Evolutionary conservation across 2,797 vertebrate genomes (phyloP).

Genomic region (Enteromius mattozi): DNA sequence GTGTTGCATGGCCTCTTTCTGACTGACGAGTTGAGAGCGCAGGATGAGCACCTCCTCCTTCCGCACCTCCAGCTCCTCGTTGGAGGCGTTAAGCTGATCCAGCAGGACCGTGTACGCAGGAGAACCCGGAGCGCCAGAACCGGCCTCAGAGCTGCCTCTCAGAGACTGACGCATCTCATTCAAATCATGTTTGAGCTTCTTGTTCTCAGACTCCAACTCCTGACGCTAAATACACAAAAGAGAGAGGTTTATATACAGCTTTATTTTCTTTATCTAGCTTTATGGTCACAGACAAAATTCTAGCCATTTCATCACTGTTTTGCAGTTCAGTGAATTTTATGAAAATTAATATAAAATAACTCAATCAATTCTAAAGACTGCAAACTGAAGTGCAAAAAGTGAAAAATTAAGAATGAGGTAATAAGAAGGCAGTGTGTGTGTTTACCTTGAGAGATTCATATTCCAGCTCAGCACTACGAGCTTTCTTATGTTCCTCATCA

Average conservation of each 20-base stretch:
- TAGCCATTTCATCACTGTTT: not conserved
- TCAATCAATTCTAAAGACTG: not conserved
- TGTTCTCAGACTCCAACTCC: conserved; percentile 98
- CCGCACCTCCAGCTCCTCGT: conserved; percentile 95
- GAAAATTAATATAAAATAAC: not conserved
- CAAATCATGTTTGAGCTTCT: conserved; percentile 94
- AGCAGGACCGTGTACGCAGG: conserved; percentile 93
- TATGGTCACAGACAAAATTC: not conserved
- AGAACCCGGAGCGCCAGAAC: conserved; percentile 85
- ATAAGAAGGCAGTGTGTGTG: not conserved
- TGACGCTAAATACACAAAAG: conserved; percentile 82
- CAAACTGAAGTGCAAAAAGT: not conserved
- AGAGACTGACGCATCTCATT: conserved; percentile 90
- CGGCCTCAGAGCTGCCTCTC: conserved; percentile 79
- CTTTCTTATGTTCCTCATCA: conserved; percentile 89
- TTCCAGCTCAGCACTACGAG: conserved; percentile 93
- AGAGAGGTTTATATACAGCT: not conserved
- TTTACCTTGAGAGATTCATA: conserved; percentile 98
- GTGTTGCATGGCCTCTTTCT: conserved; percentile 94
- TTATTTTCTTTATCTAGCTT: not conserved
- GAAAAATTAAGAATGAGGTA: not conserved
- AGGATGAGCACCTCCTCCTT: conserved; percentile 98
- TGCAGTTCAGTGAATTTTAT: not conserved
- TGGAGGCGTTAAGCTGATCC: conserved; percentile 92
- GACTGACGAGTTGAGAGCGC: conserved; percentile 95